A percentile compares a stretch with the other conserved stretches of the same genome.
These are phyloP conservation scores for Brachypteracias leptosomus DNA, from an alignment of 2,113 vertebrate genomes.

Conservation along the genomic window DNA sequence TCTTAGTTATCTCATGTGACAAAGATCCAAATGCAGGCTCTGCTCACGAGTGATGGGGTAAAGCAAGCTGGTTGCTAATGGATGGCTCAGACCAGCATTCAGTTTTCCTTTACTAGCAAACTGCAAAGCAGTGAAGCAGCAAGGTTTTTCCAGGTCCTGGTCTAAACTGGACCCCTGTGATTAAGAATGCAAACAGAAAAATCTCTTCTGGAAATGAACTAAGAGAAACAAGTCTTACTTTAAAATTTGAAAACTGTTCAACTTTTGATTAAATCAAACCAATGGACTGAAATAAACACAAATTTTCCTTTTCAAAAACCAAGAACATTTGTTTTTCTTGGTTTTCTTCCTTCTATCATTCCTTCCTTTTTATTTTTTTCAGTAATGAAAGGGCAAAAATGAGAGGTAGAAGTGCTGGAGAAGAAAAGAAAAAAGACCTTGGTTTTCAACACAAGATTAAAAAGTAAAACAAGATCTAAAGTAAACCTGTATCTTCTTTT, in stretches of 20 bases:
- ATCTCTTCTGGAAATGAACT: not conserved
- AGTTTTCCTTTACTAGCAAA: not conserved
- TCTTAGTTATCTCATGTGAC: not conserved
- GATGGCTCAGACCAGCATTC: not conserved
- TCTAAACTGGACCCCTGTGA: not conserved
- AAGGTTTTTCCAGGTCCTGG: not conserved
- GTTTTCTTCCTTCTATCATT: not conserved
- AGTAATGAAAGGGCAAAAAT: not conserved
- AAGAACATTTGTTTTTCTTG: not conserved
- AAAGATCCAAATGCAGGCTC: not conserved
- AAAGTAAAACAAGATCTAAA: not conserved
- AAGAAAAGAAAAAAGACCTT: not conserved
- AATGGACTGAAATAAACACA: not conserved
- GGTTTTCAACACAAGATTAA: not conserved
- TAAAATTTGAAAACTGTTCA: not conserved
- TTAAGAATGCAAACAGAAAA: not conserved
- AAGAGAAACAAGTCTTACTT: not conserved
- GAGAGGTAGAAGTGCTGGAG: not conserved
- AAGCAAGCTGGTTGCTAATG: not conserved
- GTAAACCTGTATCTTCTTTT: not conserved
- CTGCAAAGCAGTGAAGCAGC: not conserved
- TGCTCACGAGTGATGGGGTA: not conserved
- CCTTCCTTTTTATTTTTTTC: not conserved
- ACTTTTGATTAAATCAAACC: not conserved
- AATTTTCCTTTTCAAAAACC: not conserved